phyloP scores from a whole-genome alignment of 2,888 invertebrate species.

The Ariolimax columbianus region DNA sequence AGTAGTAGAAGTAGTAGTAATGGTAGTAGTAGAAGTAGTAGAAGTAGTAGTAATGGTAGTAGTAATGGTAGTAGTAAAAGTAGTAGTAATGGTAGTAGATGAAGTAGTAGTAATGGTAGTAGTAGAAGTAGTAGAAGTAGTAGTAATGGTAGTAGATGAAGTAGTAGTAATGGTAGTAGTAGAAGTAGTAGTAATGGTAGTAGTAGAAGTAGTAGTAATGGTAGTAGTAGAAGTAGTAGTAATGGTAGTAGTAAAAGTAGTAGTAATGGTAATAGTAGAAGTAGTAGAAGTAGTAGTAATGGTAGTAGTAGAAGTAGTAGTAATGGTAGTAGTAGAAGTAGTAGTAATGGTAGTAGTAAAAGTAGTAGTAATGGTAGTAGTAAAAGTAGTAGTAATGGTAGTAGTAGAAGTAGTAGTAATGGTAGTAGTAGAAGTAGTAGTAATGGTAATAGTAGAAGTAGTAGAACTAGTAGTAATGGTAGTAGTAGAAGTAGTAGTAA shows the following conservation, averaged over 20 bases:
- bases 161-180: too few species aligned
- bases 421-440: background rate
- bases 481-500: background rate
- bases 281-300: background rate
- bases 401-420: slow-evolving; percentile 3
- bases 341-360: background rate
- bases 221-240: background rate
- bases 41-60: too few species aligned
- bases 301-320: background rate
- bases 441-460: background rate
- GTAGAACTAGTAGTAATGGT: background rate
- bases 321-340: background rate
- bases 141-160: too few species aligned
- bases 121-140: too few species aligned
- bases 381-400: background rate
- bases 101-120: too few species aligned
- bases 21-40: too few species aligned
- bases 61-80: too few species aligned
- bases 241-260: background rate
- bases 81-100: too few species aligned
- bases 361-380: background rate
- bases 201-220: background rate
- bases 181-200: background rate
- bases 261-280: background rate
- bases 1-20: too few species aligned